Evolutionary conservation across 2,888 invertebrate species (phyloP).

Genomic region (Drosophila quinaria): DNA sequence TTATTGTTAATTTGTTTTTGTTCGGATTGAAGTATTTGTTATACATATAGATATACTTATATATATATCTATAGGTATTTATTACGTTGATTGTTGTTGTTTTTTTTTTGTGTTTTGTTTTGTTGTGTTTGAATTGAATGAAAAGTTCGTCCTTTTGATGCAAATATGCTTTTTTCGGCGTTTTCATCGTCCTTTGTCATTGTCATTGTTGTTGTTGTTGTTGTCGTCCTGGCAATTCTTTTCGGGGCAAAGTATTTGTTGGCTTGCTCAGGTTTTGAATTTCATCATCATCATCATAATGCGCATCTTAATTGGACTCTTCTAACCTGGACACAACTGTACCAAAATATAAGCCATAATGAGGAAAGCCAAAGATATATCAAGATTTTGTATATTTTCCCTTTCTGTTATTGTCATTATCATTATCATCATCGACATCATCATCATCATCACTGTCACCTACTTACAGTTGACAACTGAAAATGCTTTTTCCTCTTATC

Average conservation of each 20-base stretch:
- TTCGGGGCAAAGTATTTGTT: conserved; percentile 14
- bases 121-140: conserved; percentile 27
- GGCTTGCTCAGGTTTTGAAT: conserved; percentile 59
- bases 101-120: conserved; percentile 44
- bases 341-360: conserved; percentile 14
- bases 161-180: conserved; percentile 38
- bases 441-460: conserved; percentile 24
- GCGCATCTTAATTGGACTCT: conserved; percentile 53
- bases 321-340: conserved; percentile 32
- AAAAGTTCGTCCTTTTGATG: conserved; percentile 68
- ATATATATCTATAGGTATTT: conserved; percentile 31
- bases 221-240: conserved; percentile 35
- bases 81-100: conserved; percentile 27
- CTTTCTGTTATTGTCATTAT: neutral
- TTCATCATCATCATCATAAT: conserved; percentile 57
- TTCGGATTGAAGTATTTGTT: conserved; percentile 17
- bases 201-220: conserved; percentile 25
- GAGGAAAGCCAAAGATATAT: conserved; percentile 11
- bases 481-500: conserved; percentile 15
- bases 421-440: neutral
- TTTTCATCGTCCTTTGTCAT: conserved; percentile 10
- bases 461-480: conserved; percentile 54
- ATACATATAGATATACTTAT: conserved; percentile 6
- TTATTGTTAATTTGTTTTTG: conserved; percentile 34
- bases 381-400: conserved; percentile 2